These are phyloP conservation scores for Drosophila maculinotata DNA, from an alignment of 2,888 invertebrate species.

Conservation along the genomic window DNA sequence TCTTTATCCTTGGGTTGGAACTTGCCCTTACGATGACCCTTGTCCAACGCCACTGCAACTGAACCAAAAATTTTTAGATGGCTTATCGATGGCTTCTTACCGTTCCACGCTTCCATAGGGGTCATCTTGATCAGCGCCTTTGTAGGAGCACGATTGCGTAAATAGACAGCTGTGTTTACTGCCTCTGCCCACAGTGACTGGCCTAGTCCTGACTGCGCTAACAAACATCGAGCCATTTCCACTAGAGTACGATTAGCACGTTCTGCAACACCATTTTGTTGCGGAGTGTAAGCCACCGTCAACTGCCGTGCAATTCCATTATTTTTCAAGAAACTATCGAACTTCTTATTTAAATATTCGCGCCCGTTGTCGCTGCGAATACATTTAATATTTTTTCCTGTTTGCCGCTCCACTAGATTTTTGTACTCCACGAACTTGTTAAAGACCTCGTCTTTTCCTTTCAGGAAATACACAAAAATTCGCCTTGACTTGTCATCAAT, in stretches of 20 bases:
- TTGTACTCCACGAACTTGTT: not conserved
- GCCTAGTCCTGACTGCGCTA: too few relatives aligned
- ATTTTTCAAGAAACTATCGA: not conserved
- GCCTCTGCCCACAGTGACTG: not conserved
- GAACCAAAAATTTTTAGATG: too few relatives aligned
- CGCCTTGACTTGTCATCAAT: conserved; percentile 1
- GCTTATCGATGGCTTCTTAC: too few relatives aligned
- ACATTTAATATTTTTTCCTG: not conserved
- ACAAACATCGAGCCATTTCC: too few relatives aligned
- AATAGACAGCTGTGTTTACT: not conserved
- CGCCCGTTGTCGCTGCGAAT: not conserved
- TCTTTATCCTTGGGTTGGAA: too few relatives aligned
- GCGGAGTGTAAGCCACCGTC: not conserved
- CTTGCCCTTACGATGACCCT: too few relatives aligned
- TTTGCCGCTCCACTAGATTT: not conserved
- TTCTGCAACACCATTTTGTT: not conserved
- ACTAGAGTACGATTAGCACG: not conserved
- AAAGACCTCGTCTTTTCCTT: not conserved
- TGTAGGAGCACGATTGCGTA: not conserved
- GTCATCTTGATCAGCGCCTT: not conserved
- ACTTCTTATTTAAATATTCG: too few relatives aligned
- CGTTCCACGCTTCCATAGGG: too few relatives aligned
- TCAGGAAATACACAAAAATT: not conserved
- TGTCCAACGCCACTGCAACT: too few relatives aligned
- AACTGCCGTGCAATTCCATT: not conserved